Evolutionary conservation across 2,113 vertebrate species (phyloP), one percentile per base, ranked within the genome.

Genomic region (Pungitius pungitius): DNA sequence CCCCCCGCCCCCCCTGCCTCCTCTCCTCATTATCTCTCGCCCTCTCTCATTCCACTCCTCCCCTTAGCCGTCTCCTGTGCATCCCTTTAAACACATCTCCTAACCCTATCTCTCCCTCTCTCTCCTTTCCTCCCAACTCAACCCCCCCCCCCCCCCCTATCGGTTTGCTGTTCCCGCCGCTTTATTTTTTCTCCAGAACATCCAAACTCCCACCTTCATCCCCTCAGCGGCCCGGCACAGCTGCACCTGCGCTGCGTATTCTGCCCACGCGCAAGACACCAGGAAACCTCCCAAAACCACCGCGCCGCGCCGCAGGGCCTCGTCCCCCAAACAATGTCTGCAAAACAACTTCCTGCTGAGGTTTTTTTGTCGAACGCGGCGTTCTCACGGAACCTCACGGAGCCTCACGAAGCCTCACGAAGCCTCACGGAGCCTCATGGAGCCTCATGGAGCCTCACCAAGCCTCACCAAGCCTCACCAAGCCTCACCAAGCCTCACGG

Each of bases 81-180:
- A 83, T 59, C 83, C 78, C 81, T 91, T 89, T 88, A 83, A 90
- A 89, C 87, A 69, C 79, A 87, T 92, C 87, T 90, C 67, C 78
- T 81, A 68, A 86, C 78, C 82, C 76, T 54, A 75, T 84, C 77
- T 81, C 75, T 67, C 78, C 40, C 24, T 49, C 62, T 26, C 8
- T 56, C 65, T 42, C 59, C 64, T 66, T 59, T 69, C 55, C 66
- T 77, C 61, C 73, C 66, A 33, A 56, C 71, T 80, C 55, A 18
- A 74, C 73, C 80, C 68, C 73, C 65, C 33, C 30, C 30, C 30
- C 30, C 30, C 30, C 30, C 30, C 71, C 65, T 22, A 6, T 58
- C 60, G 73, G 56, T 85, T 59, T 80, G 54, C 63, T 60, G 45
- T 65, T 64, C 65, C 60, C 33, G 68, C 65, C 65, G 57, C 27